These are phyloP conservation scores for Agonum fuliginosum DNA, from an alignment of 2,888 invertebrate species.

Conservation along the genomic window DNA sequence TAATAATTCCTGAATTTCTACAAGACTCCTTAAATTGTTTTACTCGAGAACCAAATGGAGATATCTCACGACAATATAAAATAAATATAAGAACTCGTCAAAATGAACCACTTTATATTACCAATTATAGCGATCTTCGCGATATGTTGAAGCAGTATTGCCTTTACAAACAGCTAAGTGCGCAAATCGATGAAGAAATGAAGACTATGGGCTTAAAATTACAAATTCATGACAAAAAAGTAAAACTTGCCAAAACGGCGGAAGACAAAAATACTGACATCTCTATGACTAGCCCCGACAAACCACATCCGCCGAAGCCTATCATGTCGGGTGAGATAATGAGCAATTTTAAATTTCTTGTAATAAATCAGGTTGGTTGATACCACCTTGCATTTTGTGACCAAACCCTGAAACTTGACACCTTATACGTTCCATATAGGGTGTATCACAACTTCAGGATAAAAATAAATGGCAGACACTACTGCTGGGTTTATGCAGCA, in stretches of 20 bases:
- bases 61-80: conserved; percentile 6
- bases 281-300: no score
- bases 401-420: no score
- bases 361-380: no score
- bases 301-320: no score
- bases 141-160: conserved; percentile 8
- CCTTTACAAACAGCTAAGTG: background rate
- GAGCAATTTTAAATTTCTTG: no score
- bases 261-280: no score
- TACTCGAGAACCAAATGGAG: background rate
- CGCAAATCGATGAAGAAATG: conserved; percentile 14
- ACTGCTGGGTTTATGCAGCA: no score
- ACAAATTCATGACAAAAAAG: background rate
- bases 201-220: background rate
- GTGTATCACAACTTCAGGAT: no score
- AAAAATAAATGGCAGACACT: no score
- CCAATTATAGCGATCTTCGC: background rate
- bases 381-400: no score
- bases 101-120: background rate
- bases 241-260: background rate
- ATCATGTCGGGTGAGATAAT: no score
- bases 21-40: background rate
- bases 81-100: background rate
- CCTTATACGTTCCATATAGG: no score
- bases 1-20: conserved; percentile 21